These are phyloP conservation scores for Lampris incognitus DNA, from an alignment of 2,113 vertebrate species.

Conservation along the genomic window DNA sequence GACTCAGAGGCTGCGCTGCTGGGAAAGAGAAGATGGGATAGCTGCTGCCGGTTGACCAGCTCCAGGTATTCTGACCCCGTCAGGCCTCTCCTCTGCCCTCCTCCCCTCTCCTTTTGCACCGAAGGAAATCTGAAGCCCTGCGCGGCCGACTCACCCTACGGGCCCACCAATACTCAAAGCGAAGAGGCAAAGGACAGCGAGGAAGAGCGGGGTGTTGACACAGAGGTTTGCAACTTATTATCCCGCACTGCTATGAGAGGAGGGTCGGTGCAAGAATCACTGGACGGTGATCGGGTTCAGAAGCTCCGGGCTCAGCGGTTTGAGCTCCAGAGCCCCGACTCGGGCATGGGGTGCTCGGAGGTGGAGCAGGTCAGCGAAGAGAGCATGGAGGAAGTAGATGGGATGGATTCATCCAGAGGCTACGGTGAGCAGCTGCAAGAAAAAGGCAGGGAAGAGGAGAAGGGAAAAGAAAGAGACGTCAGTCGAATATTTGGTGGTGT, in stretches of 20 bases:
- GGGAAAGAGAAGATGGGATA: not conserved
- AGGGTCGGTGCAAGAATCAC: conserved; percentile 21
- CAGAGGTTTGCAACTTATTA: conserved; percentile 11
- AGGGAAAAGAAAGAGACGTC: not conserved
- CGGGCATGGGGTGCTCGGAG: conserved; percentile 49
- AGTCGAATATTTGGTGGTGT: conserved; percentile 10
- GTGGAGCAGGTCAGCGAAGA: conserved; percentile 68
- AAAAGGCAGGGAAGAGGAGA: not conserved
- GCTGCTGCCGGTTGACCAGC: not conserved
- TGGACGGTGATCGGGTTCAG: conserved; percentile 66
- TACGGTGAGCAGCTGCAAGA: not conserved
- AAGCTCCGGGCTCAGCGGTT: conserved; percentile 3
- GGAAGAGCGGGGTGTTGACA: not conserved
- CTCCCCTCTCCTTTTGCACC: not conserved
- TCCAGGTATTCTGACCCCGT: conserved; percentile 73
- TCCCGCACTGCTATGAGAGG: not conserved
- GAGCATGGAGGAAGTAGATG: conserved; percentile 52
- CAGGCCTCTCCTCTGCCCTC: conserved; percentile 55
- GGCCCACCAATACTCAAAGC: not conserved
- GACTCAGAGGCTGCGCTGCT: not conserved
- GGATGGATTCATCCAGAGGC: conserved; percentile 14
- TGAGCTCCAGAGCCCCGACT: conserved; percentile 69
- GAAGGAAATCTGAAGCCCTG: conserved; percentile 49
- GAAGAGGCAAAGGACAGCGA: not conserved
- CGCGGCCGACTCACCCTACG: conserved; percentile 49